Base-by-base conservation (phyloP, 2,888 invertebrate genomes). In the Taenaris catops region DNA sequence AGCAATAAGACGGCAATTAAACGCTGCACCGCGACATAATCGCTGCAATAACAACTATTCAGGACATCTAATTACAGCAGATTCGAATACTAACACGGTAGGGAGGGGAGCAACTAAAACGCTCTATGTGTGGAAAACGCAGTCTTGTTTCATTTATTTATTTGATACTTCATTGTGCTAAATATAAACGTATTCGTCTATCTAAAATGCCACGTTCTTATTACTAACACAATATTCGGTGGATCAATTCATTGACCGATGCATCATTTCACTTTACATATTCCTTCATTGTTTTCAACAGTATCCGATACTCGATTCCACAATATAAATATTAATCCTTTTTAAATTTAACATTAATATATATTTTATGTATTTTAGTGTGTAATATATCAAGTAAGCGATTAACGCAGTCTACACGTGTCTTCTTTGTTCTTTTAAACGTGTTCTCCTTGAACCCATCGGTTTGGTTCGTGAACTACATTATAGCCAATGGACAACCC, bases 21-120 rank as follows among this genome's bases (percentile, higher is more conserved):
- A 48, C 52, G 52, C 53, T 58, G 64, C 63, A 65, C 55, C 57
- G 51, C 56, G 50, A 61, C 58, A 69, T 74, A 78, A 78, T 69
- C 60, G 64, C 55, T 41, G 58, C 44, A 49, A 50, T 73, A 72
- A 75, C 69, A 74, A 71, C 75, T 66, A 68, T 67, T 74, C 59
- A 56, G 63, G 58, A 55, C 57, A 63, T 75, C 64, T 70, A 74
- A 81, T 78, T 76, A 67, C 66, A 50, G 42, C 34, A 38, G 51
- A 53, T 53, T 50, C 49, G 37, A 51, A 55, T 55, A 51, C 43
- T 35, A 26, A 11, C 19, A 6, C 6, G 18, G 18, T 8, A 8
- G 16, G 9, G 12, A n/a, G n/a, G n/a, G n/a, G n/a, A n/a, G n/a
- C n/a, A n/a, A 38, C 38, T 28, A 3, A 11, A 41, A 37, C 26